Percentiles rank a stretch among this genome's conserved stretches.
These are phyloP conservation scores for Leptothorax acervorum DNA, from an alignment of 2,888 invertebrate species.

Conservation along the genomic window DNA sequence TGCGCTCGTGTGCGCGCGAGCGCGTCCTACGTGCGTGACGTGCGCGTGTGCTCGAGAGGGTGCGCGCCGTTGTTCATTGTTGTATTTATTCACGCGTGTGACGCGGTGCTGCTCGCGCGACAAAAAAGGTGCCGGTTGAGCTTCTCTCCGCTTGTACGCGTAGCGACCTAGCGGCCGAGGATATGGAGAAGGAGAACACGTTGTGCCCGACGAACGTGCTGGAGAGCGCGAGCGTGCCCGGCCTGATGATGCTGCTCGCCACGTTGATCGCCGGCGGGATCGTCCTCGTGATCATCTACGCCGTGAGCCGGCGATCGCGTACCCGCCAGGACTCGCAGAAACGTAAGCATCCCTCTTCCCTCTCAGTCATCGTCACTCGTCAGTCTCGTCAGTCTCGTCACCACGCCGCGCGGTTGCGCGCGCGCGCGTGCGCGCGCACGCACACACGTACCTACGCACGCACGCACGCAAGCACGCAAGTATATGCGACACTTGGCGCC, in stretches of 20 bases:
- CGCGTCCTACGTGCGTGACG: neutral
- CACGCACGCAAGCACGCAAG: too few species aligned
- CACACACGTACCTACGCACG: neutral
- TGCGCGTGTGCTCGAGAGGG: neutral
- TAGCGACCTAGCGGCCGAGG: slow-evolving; percentile 40
- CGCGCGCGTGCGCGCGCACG: too few species aligned
- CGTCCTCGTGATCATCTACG: slow-evolving; percentile 69
- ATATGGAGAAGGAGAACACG: slow-evolving; percentile 73
- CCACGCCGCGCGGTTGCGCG: neutral
- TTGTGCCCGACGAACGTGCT: neutral
- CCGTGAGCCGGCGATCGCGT: slow-evolving; percentile 70
- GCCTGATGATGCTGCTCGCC: slow-evolving; percentile 55
- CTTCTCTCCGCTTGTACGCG: neutral
- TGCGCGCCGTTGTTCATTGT: neutral
- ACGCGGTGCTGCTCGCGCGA: neutral
- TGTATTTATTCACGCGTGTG: neutral
- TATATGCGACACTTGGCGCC: neutral
- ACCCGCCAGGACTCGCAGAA: slow-evolving; percentile 65
- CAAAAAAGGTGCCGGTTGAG: slow-evolving; percentile 1
- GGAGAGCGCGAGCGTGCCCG: slow-evolving; percentile 54
- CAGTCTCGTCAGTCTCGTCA: too few species aligned
- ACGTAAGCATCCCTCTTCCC: slow-evolving; percentile 69
- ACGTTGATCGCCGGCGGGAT: slow-evolving; percentile 71
- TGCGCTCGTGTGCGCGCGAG: neutral
- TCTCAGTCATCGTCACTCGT: neutral